A percentile compares a stretch with the other conserved stretches of the same genome.
These are phyloP conservation scores for Oryctolagus cuniculus DNA, from an alignment of 2,113 vertebrate species.

Conservation along the genomic window mOryCun1.1 NC_091448.1:36494001-36494500, in stretches of 20 bases:
- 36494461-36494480: constrained; percentile 99
- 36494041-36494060: background rate
- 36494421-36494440: constrained; percentile 94
- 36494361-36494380: constrained; percentile 85
- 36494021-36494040: background rate
- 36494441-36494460: constrained; percentile 99
- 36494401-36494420: constrained; percentile 87
- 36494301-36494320: constrained; percentile 61
- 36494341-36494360: constrained; percentile 87
- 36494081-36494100: background rate
- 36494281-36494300: constrained; percentile 52
- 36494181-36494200: constrained; percentile 35
- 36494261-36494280: constrained; percentile 34
- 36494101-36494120: background rate
- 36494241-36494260: constrained; percentile 7
- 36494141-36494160: background rate
- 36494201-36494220: background rate
- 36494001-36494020: background rate
- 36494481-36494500: constrained; percentile 99
- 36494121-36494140: constrained; percentile 29
- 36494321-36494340: constrained; percentile 73
- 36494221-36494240: constrained; percentile 20
- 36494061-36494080: background rate
- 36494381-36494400: constrained; percentile 85
- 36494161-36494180: constrained; percentile 48